phyloP scores from a whole-genome alignment of 2,113 vertebrate genomes.

The Urocolius indicus region DNA sequence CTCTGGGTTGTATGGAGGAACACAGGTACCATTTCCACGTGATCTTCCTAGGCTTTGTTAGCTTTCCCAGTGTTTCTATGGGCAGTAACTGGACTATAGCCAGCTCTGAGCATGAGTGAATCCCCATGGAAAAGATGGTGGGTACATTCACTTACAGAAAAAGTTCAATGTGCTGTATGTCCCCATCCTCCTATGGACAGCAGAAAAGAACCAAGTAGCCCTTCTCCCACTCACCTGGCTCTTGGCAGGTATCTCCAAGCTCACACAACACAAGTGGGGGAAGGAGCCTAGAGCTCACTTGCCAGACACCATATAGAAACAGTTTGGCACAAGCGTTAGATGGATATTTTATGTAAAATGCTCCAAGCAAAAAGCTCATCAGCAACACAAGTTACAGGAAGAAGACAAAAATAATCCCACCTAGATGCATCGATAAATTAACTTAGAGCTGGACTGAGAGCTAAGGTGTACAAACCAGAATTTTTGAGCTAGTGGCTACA shows the following conservation, averaged over 20 bases:
- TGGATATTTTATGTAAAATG: not conserved
- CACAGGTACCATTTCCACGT: not conserved
- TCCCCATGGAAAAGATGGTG: not conserved
- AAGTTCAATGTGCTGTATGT: not conserved
- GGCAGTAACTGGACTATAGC: fast-evolving
- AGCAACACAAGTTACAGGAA: not conserved
- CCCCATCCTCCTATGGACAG: not conserved
- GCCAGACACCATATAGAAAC: not conserved
- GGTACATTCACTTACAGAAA: not conserved
- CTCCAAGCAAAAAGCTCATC: not conserved
- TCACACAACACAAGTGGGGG: not conserved
- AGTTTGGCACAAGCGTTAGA: not conserved
- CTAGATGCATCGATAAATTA: not conserved
- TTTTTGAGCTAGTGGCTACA: not conserved
- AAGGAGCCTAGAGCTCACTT: not conserved
- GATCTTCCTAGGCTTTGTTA: not conserved
- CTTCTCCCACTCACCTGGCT: not conserved
- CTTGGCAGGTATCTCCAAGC: not conserved
- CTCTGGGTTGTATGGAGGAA: not conserved
- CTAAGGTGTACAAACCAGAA: not conserved
- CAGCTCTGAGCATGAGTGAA: not conserved
- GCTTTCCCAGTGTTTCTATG: not conserved
- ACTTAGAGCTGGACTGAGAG: not conserved
- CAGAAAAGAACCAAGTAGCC: not conserved
- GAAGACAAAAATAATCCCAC: not conserved